These are phyloP conservation scores for Pollenia amentaria DNA, from an alignment of 2,888 invertebrate genomes.

Conservation along the genomic window DNA sequence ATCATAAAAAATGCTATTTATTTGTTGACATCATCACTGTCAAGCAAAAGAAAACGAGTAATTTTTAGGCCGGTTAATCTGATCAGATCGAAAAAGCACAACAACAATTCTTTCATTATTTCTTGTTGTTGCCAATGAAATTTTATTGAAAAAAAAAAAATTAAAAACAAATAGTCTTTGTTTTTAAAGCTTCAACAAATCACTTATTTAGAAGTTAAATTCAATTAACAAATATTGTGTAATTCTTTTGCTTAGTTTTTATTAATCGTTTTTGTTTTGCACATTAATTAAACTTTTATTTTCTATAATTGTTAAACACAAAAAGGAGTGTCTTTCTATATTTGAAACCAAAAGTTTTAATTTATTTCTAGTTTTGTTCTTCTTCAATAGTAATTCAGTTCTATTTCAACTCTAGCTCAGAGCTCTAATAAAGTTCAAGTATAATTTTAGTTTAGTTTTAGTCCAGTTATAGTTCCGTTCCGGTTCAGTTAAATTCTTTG, in stretches of 20 bases:
- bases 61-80: neutral
- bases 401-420: neutral
- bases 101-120: neutral
- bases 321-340: too few species aligned
- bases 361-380: neutral
- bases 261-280: constrained; percentile 1
- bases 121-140: neutral
- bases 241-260: constrained; percentile 7
- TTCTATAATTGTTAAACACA: too few species aligned
- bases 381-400: neutral
- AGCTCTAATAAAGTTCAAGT: too few species aligned
- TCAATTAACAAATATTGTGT: constrained; percentile 23
- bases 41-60: neutral
- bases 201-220: neutral
- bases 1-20: neutral
- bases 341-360: neutral
- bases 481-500: too few species aligned
- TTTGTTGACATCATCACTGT: constrained; percentile 41
- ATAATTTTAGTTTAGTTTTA: too few species aligned
- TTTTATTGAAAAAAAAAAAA: constrained; percentile 1
- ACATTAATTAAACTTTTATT: neutral
- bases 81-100: constrained; percentile 16
- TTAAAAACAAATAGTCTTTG: neutral
- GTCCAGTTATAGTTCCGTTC: too few species aligned
- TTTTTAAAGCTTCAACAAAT: constrained; percentile 4